Evolutionary conservation across 2,797 vertebrate species (phyloP), one percentile per base, ranked within the genome.

Genomic region (Pyrocephalus nanus): DNA sequence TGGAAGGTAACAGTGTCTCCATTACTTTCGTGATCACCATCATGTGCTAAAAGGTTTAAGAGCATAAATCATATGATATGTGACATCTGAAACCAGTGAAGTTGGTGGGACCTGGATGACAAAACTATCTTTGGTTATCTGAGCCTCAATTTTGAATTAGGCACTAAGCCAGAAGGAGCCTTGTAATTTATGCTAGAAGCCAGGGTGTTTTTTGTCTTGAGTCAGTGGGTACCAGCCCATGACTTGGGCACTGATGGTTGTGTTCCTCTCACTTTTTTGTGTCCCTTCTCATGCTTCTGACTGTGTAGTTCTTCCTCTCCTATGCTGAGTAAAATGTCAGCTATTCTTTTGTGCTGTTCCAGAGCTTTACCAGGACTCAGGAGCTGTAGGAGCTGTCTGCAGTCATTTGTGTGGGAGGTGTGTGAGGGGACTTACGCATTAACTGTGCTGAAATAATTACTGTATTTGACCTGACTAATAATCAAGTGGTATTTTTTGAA

Each of bases 331-430:
- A 95, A 91, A 86, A 86, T 91, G 55, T 90, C 85, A 81, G 62
- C 54, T 94, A 51, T 62, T 86, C 47, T 80, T 92, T 58, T 62
- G 62, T 75, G 42, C 40, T 86, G 7, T 90, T 91, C 47, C 58
- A 83, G 57, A 58, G 87, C 85, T 91, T 87, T 80, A 54, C 25
- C 66, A 81, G 89, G 66, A 48, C 2, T 17, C 73, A 94, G 60
- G 43, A 66, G 3, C 79, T 93, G 83, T 71, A 84, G 82, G 86
- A 95, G 45, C 36, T 89, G 71, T 81, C 94, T 92, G 77, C 64
- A 94, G 55, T 85, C 67, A 67, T 85, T 92, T 82, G 86, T 85
- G 94, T 95, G 86, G 96, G 96, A 96, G 51, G 73, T 75, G 72
- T 92, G 80, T 73, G 90, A 90, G 66, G 18, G 76, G 62, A 95